Base-by-base conservation (phyloP, 2,888 invertebrate species). In the Empis stercorea region DNA sequence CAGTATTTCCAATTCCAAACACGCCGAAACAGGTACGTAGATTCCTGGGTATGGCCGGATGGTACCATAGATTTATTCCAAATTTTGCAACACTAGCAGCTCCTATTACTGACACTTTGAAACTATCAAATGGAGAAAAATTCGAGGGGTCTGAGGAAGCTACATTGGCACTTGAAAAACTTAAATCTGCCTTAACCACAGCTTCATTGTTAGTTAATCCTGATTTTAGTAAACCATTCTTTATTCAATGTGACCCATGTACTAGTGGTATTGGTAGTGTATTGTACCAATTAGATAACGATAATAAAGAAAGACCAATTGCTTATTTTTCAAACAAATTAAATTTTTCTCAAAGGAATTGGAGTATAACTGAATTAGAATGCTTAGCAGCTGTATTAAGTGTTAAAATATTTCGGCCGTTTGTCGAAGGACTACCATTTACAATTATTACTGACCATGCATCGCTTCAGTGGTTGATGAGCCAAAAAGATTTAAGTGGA, bases 41-140 rank as follows among this genome's bases (percentile, higher is more conserved):
- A 10, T 52, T 56, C 13, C n/a, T 54, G 0, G 53, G 55, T 1
- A 50, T 53, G 32, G 51, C 53, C 1, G 54, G 54, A 0, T 56
- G 54, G 54, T 55, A 53, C 23, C 20, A 52, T 0, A 36, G 55
- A 1, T 55, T 56, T 27, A 51, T 54, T 6, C 27, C 43, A 3
- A 48, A 55, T 36, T 54, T 48, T 20, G 45, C 51, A 0, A n/a
- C 46, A 2, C 10, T 51, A 4, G 30, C 52, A 10, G 45, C 46
- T 2, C 43, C 52, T 0, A 30, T 54, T 1, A 51, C 48, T 0
- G 38, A 51, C 9, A 36, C 43, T 3, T 27, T 51, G 3, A 51
- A 27, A 15, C 48, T 44, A 34, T 36, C 23, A 2, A 20, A 32
- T 30, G 10, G 30, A 9, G 7, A 7, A 2, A 49, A 47, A 3